Evolutionary conservation across 2,797 vertebrate genomes (phyloP).

Genomic region (Tokudaia tokunoshimensis): DNA sequence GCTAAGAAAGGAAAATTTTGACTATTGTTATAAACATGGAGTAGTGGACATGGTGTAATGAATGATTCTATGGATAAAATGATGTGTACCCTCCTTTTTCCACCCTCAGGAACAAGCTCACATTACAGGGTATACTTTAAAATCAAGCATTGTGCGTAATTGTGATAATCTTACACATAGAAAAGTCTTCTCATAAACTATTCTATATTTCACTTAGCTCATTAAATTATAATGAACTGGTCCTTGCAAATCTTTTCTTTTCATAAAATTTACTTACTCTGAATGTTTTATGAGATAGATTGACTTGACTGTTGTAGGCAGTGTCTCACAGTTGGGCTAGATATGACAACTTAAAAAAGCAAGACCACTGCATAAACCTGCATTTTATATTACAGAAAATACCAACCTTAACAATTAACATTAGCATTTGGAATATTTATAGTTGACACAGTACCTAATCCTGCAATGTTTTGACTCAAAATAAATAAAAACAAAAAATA

Average conservation of each 20-base stretch:
- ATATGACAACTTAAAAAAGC: background rate
- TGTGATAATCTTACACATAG: background rate
- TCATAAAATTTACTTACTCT: background rate
- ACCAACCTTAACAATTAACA: background rate
- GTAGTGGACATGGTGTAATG: background rate
- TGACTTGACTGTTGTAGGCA: background rate
- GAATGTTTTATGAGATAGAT: background rate
- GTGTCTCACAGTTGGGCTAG: background rate
- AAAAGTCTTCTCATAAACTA: background rate
- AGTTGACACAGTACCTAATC: background rate
- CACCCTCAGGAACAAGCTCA: background rate
- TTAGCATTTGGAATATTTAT: slow-evolving; percentile 2
- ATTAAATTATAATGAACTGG: background rate
- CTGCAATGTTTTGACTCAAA: background rate
- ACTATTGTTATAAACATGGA: background rate
- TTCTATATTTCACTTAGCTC: slow-evolving; percentile 24
- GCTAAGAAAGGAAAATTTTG: background rate
- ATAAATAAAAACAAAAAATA: background rate
- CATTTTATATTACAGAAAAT: background rate
- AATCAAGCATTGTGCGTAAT: background rate
- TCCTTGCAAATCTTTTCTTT: background rate
- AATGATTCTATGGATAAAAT: background rate
- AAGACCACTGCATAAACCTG: background rate
- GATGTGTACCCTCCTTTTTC: background rate
- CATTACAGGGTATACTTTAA: background rate